A percentile compares a stretch with the other conserved stretches of the same genome.
Conservation (phyloP, 2,113 vertebrate species). For the Acinonyx jubatus region DNA sequence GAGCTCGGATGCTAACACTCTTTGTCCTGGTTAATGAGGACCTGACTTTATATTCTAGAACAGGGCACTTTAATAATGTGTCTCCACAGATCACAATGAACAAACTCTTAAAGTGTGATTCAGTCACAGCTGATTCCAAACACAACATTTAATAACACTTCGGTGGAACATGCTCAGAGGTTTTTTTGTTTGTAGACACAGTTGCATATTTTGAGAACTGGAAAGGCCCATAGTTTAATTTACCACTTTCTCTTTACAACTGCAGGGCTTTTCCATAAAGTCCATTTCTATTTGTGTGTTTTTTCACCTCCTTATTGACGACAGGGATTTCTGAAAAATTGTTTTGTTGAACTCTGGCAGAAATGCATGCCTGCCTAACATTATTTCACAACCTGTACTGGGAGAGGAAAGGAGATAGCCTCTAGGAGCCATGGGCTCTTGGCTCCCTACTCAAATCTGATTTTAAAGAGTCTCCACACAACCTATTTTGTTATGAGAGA, state of each 20-base stretch:
- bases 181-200: neutral
- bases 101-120: neutral
- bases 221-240: neutral
- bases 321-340: conserved; percentile 1
- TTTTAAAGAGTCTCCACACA: neutral
- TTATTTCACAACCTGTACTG: neutral
- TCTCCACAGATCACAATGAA: conserved; percentile 35
- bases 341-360: conserved; percentile 25
- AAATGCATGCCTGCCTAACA: neutral
- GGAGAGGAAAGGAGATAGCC: neutral
- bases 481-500: neutral
- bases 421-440: neutral
- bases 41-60: conserved; percentile 59
- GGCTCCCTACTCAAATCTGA: neutral
- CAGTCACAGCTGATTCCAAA: conserved; percentile 14
- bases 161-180: neutral
- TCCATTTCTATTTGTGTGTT: neutral
- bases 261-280: neutral
- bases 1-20: neutral
- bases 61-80: conserved; percentile 20
- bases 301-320: conserved; percentile 24
- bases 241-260: neutral
- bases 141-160: conserved; percentile 47
- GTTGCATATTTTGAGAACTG: neutral
- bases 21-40: conserved; percentile 62